Percentiles rank a stretch among this genome's conserved stretches.
Conservation (phyloP, 1,140 invertebrate species). For the Zophobas atratus region DNA sequence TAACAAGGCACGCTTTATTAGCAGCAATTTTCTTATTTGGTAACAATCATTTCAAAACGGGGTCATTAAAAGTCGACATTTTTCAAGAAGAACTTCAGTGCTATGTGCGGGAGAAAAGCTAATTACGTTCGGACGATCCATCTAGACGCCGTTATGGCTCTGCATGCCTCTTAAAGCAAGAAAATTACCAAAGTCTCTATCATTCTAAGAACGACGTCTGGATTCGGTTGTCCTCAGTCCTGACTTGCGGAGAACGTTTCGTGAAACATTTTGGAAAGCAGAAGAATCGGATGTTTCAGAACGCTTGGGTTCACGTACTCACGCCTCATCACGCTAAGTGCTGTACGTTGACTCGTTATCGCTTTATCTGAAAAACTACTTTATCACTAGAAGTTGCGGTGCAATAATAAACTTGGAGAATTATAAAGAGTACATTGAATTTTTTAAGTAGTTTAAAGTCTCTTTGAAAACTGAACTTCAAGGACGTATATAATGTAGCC, state of each 20-base stretch:
- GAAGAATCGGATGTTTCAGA: conserved; percentile 33
- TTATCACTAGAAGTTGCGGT: conserved; percentile 23
- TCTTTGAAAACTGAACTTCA: no score
- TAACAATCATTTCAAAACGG: background rate
- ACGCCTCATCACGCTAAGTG: conserved; percentile 40
- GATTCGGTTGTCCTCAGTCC: conserved; percentile 35
- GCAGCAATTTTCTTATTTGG: background rate
- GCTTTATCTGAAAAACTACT: conserved; percentile 26
- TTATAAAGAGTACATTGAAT: background rate
- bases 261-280: conserved; percentile 39
- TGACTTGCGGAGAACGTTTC: conserved; percentile 24
- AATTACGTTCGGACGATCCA: conserved; percentile 48
- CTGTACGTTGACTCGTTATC: conserved; percentile 32
- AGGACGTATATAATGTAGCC: no score
- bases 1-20: background rate
- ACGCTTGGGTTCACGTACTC: conserved; percentile 37
- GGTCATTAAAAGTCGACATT: conserved; percentile 35
- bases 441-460: no score
- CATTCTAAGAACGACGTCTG: conserved; percentile 33
- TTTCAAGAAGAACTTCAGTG: conserved; percentile 17
- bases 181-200: conserved; percentile 42
- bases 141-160: conserved; percentile 48
- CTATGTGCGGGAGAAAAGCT: conserved; percentile 25
- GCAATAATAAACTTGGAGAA: background rate
- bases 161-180: conserved; percentile 25